Evolutionary conservation across 2,888 invertebrate species (phyloP).

Genomic region (Callimorpha dominula): DNA sequence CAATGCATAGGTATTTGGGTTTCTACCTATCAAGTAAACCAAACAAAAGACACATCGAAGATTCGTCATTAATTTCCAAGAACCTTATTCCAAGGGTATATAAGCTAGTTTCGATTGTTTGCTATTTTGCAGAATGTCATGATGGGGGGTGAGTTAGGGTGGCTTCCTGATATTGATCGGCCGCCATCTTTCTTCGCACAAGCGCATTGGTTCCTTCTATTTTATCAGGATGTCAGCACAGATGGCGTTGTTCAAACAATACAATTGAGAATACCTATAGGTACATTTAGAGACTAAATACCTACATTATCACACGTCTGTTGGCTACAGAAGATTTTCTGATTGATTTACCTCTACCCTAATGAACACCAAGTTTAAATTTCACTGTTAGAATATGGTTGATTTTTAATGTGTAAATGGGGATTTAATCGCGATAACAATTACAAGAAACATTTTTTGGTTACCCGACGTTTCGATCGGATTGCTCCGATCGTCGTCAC

Average conservation of each 20-base stretch:
- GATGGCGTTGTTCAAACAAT: conserved; percentile 72
- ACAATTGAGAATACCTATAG: background rate
- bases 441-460: too few species aligned
- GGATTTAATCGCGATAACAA: too few species aligned
- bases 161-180: conserved; percentile 78
- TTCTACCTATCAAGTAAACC: conserved; percentile 53
- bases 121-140: conserved; percentile 44
- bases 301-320: background rate
- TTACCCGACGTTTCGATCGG: too few species aligned
- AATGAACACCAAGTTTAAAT: too few species aligned
- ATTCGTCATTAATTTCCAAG: conserved; percentile 58
- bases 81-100: conserved; percentile 51
- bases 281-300: background rate
- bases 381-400: too few species aligned
- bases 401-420: too few species aligned
- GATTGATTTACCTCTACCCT: too few species aligned
- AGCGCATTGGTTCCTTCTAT: conserved; percentile 59
- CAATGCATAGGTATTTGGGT: conserved; percentile 38
- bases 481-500: too few species aligned
- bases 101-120: conserved; percentile 54
- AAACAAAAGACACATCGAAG: conserved; percentile 74
- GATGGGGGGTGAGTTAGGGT: conserved; percentile 74
- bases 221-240: conserved; percentile 60
- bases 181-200: conserved; percentile 81
- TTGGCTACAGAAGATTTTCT: too few species aligned